Evolutionary conservation across 2,797 vertebrate genomes (phyloP).

Genomic region (Macropus fuliginosus): DNA sequence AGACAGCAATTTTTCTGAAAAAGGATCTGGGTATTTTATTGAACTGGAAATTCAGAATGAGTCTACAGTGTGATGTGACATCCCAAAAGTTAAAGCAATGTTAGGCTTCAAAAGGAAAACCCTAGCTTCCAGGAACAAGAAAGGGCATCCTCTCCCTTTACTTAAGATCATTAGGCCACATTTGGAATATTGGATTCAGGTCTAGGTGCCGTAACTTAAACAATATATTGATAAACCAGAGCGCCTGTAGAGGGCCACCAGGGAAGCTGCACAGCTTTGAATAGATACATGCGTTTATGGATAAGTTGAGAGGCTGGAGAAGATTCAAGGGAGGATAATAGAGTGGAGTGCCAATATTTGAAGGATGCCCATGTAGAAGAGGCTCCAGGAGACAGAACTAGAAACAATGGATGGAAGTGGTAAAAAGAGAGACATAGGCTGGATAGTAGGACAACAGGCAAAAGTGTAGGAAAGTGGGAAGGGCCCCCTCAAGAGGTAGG

Average conservation of each 20-base stretch:
- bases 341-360: not conserved
- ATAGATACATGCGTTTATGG: not conserved
- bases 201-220: not conserved
- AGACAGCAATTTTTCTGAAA: not conserved
- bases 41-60: not conserved
- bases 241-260: accelerated
- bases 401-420: no score
- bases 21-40: not conserved
- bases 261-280: not conserved
- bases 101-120: not conserved
- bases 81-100: not conserved
- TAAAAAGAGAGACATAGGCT: no score
- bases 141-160: not conserved
- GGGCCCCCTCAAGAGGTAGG: no score
- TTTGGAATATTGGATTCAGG: not conserved
- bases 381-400: no score
- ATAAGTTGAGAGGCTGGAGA: not conserved
- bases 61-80: not conserved
- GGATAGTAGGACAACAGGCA: not conserved
- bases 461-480: not conserved
- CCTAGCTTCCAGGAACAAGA: not conserved
- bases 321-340: not conserved
- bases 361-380: no score
- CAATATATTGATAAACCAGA: not conserved
- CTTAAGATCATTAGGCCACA: not conserved